Evolutionary conservation across 2,888 invertebrate genomes (phyloP).

Genomic region (Hirtodrosophila duncani): DNA sequence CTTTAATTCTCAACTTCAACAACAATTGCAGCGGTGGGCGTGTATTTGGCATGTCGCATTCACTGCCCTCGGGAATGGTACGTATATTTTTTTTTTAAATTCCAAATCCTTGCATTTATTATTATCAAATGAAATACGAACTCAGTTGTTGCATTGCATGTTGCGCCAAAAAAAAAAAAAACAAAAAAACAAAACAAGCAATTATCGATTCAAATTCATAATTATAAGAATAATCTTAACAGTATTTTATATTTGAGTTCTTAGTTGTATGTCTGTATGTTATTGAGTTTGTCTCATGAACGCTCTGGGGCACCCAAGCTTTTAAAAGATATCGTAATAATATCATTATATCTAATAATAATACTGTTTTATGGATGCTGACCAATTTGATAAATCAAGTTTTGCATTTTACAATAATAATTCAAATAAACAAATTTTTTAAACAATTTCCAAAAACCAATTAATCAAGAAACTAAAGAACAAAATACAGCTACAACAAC

Average conservation of each 20-base stretch:
- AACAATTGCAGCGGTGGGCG: slow-evolving; percentile 74
- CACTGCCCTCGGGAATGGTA: slow-evolving; percentile 79
- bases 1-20: slow-evolving; percentile 7
- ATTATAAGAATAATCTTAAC: slow-evolving; percentile 28
- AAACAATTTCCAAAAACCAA: slow-evolving; percentile 26
- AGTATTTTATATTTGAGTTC: slow-evolving; percentile 36
- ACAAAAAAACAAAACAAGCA: background rate
- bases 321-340: slow-evolving; percentile 35
- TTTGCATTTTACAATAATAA: slow-evolving; percentile 46
- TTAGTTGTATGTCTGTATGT: slow-evolving; percentile 65
- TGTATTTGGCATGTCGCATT: slow-evolving; percentile 79
- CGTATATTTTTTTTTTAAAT: slow-evolving; percentile 54
- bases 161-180: slow-evolving; percentile 17
- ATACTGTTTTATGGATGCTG: slow-evolving; percentile 56
- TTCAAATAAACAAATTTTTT: slow-evolving; percentile 35
- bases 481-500: slow-evolving; percentile 22
- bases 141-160: slow-evolving; percentile 35
- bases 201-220: too few species aligned
- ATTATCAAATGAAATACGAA: too few species aligned
- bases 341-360: slow-evolving; percentile 16
- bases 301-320: slow-evolving; percentile 70
- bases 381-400: slow-evolving; percentile 36
- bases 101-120: slow-evolving; percentile 15
- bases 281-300: slow-evolving; percentile 70
- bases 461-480: slow-evolving; percentile 2